These are phyloP conservation scores for Myotis planiceps DNA, from an alignment of 2,797 vertebrate genomes.

Conservation along the genomic window DNA sequence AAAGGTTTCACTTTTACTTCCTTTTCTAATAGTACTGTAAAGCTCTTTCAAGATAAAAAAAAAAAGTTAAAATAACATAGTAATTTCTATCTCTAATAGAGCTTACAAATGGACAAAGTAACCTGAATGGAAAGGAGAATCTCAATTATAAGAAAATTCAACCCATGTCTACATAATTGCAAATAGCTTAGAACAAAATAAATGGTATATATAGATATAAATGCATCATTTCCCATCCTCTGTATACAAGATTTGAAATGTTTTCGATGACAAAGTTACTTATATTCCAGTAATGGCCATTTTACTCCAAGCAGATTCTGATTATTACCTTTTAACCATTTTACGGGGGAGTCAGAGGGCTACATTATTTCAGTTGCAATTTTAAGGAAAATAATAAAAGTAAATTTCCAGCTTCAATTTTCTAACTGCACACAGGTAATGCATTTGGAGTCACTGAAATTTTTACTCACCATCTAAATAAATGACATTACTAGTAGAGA, in stretches of 20 bases:
- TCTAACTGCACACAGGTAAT: not conserved
- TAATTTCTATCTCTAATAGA: not conserved
- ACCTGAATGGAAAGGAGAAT: not conserved
- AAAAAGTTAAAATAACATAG: not conserved
- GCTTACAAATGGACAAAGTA: not conserved
- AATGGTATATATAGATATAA: not conserved
- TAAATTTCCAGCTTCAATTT: not conserved
- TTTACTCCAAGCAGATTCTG: slow-evolving; percentile 3
- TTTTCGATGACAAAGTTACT: not conserved
- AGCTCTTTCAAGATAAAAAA: not conserved
- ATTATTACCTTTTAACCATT: not conserved
- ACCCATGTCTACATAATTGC: not conserved
- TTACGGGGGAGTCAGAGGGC: not conserved
- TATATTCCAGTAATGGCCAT: not conserved
- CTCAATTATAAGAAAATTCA: not conserved
- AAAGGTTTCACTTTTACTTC: not conserved
- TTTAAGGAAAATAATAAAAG: not conserved
- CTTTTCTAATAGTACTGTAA: not conserved
- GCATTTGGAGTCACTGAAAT: not conserved
- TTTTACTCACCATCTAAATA: slow-evolving; percentile 30
- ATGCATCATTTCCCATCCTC: not conserved
- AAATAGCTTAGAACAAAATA: not conserved
- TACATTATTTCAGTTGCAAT: slow-evolving; percentile 21
- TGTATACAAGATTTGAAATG: not conserved
- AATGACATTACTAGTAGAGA: not conserved